phyloP scores from a whole-genome alignment of 2,888 invertebrate species.

The Caenorhabditis japonica region DNA sequence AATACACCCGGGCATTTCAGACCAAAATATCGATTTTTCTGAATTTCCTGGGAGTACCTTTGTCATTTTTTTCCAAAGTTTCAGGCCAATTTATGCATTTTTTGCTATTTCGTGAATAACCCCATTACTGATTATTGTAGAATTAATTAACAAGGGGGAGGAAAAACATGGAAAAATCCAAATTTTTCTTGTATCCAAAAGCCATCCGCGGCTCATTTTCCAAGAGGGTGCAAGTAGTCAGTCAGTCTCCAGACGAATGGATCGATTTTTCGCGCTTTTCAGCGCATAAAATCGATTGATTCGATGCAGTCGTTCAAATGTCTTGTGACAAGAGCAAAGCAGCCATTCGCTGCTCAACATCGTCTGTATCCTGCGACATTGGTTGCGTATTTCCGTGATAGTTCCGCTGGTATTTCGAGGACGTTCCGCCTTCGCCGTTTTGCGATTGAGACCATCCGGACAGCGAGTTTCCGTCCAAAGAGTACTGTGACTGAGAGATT shows the following conservation, averaged over 20 bases:
- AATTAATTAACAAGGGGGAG: neutral
- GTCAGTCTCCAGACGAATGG: neutral
- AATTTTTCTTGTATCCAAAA: no score
- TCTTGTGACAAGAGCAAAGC: conserved; percentile 64
- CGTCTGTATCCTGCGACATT: conserved; percentile 59
- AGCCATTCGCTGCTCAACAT: conserved; percentile 62
- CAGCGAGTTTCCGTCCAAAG: conserved; percentile 7
- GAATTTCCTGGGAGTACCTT: no score
- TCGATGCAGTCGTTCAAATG: conserved; percentile 6
- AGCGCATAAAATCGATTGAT: neutral
- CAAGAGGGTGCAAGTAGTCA: no score
- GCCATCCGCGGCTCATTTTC: no score
- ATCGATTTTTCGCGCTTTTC: neutral
- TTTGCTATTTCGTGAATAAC: no score
- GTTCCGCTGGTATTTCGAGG: neutral
- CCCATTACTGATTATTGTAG: neutral
- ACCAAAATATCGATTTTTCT: no score
- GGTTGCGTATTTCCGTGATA: conserved; percentile 19
- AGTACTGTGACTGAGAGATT: conserved; percentile 18
- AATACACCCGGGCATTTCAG: no score
- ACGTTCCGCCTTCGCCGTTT: neutral
- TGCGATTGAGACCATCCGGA: conserved; percentile 58
- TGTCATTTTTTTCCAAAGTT: neutral
- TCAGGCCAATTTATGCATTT: no score
- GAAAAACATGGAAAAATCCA: no score